Evolutionary conservation across 2,888 invertebrate species (phyloP).

Genomic region (Aromia moschata): DNA sequence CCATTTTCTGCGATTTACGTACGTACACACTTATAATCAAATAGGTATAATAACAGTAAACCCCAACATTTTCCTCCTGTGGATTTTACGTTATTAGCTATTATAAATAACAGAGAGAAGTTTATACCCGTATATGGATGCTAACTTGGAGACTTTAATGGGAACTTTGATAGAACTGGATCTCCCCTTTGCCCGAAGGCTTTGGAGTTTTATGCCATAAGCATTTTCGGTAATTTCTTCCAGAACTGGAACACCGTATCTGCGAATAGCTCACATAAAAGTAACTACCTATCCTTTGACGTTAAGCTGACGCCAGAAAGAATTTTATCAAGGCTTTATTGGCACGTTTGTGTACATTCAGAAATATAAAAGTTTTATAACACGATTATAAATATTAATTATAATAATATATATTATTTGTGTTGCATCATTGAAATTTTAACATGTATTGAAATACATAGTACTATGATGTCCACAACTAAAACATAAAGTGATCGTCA

Average conservation of each 20-base stretch:
- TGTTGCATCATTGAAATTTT: no score
- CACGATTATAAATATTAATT: no score
- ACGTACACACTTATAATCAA: constrained; percentile 10
- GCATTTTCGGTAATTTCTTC: constrained; percentile 52
- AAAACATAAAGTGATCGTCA: no score
- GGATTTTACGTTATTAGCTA: constrained; percentile 33
- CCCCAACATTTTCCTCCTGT: constrained; percentile 23
- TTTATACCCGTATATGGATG: constrained; percentile 25
- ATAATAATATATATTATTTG: no score
- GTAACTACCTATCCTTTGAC: constrained; percentile 50
- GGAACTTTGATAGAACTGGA: constrained; percentile 40
- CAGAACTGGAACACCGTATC: constrained; percentile 51
- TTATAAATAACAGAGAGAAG: constrained; percentile 36
- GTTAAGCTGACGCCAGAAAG: no score
- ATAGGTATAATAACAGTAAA: constrained; percentile 22
- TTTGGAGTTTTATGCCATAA: constrained; percentile 48
- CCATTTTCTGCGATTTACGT: constrained; percentile 8
- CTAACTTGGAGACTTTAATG: constrained; percentile 32
- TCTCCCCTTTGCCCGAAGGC: constrained; percentile 40
- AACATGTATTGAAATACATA: no score
- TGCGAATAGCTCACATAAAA: constrained; percentile 52
- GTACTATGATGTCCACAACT: no score
- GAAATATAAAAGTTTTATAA: no score
- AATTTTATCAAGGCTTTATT: no score
- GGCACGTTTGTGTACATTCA: no score